phyloP scores from a whole-genome alignment of 2,888 invertebrate species.

The Chaetoderma sp. region DNA sequence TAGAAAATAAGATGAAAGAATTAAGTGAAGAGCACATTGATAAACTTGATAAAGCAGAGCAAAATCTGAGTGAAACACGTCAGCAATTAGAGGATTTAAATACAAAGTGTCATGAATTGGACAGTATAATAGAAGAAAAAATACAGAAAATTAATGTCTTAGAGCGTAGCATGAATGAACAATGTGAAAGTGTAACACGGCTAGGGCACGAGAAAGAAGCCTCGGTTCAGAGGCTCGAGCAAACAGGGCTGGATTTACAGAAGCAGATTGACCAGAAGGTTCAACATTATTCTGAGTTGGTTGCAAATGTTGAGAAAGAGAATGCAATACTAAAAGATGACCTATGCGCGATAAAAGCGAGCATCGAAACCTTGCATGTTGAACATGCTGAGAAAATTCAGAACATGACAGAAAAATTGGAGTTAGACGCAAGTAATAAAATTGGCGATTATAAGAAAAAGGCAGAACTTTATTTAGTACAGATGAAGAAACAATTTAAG shows the following conservation, averaged over 20 bases:
- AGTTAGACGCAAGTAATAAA: conserved; percentile 53
- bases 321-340: too few relatives aligned
- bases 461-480: conserved; percentile 57
- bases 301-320: conserved; percentile 23
- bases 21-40: background rate
- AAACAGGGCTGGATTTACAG: too few relatives aligned
- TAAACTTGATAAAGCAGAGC: conserved; percentile 7
- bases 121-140: background rate
- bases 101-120: background rate
- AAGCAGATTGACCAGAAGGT: background rate
- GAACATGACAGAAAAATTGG: conserved; percentile 40
- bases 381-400: conserved; percentile 38
- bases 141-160: background rate
- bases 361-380: background rate
- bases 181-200: too few relatives aligned
- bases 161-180: background rate
- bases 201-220: too few relatives aligned
- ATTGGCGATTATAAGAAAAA: conserved; percentile 62
- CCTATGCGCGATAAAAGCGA: too few relatives aligned
- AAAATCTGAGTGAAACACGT: background rate
- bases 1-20: too few relatives aligned
- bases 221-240: too few relatives aligned
- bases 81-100: too few relatives aligned
- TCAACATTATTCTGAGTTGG: background rate
- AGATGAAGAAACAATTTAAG: conserved; percentile 59